Evolutionary conservation across 37 sponge, comb jelly and placozoan genomes (phyloP).

Genomic region (Ianthella basta): DNA sequence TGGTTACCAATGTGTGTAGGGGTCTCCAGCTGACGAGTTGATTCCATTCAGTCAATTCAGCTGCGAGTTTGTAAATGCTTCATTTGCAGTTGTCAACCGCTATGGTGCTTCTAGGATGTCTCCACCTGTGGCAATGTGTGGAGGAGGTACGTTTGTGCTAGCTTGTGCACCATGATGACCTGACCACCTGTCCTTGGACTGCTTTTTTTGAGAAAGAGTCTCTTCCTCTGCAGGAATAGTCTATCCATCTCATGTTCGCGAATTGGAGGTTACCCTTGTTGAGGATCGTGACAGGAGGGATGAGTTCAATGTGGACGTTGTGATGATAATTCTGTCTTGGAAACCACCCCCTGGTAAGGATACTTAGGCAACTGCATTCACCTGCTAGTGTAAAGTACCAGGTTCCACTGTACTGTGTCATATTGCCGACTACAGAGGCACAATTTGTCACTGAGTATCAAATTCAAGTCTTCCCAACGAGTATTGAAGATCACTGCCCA

Average conservation of each 20-base stretch:
- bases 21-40: no score
- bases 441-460: no score
- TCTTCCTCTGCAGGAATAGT: neutral
- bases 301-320: neutral
- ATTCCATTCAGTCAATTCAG: neutral
- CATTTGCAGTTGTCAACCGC: constrained; percentile 28
- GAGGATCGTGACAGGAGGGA: neutral
- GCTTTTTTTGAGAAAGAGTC: neutral
- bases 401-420: no score
- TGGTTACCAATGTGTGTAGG: no score
- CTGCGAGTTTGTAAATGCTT: constrained; percentile 13
- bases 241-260: neutral
- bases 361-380: no score
- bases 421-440: no score
- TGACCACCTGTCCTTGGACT: neutral
- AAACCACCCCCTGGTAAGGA: neutral
- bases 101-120: constrained; percentile 2
- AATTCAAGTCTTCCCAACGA: no score
- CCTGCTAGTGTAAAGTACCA: no score
- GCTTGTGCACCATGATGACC: no score
- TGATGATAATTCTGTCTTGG: neutral
- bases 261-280: neutral
- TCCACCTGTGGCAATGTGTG: constrained; percentile 8
- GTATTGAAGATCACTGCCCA: no score
- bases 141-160: constrained; percentile 6